Base-by-base conservation (phyloP, 2,113 vertebrate genomes). In the Oncorhynchus tshawytscha region DNA sequence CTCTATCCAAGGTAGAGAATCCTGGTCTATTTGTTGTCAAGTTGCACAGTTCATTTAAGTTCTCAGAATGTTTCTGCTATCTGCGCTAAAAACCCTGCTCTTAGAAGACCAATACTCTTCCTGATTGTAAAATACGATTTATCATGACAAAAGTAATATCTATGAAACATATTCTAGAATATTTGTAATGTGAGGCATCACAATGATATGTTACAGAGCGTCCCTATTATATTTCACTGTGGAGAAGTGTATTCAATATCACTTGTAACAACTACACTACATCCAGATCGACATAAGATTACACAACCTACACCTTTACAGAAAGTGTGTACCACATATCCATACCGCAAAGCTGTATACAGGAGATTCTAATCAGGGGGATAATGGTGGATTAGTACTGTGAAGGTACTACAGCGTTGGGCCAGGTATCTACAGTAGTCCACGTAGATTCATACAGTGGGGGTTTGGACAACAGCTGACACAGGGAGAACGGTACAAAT, bases 361-460 rank as follows among this genome's bases (percentile, higher is more conserved):
- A 22, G 64, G 20, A 16, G n/a, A n/a, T 13, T 24, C 2, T 4
- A 29, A 16, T 13, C n/a, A 29, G 64, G 22, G 22, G 9, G 64
- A 29, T 27, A 27, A 1, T 24, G 16, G 22, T 25, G 64, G 0
- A 29, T 74, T 45, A 45, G 39, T 39, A 71, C 71, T 18, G 15
- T 15, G 9, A 54, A 54, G 49, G 49, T 54, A 54, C 49, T 15
- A 16, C 78, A 39, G 76, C 54, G 13, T 84, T 54, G 60, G 68
- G 59, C 45, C 81, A 71, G 27, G 51, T 76, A 64, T 66, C 82
- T 74, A 81, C 31, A 54, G 68, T 76, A 69, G 78, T 90, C 90
- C 91, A 90, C 94, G 94, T 90, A 92, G 92, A 93, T 94, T 95
- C 93, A 95, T 91, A 95, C 90, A 92, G 94, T 90, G 89, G 85